phyloP scores from a whole-genome alignment of 1,140 invertebrate species.

The Stegodyphus dumicola region DNA sequence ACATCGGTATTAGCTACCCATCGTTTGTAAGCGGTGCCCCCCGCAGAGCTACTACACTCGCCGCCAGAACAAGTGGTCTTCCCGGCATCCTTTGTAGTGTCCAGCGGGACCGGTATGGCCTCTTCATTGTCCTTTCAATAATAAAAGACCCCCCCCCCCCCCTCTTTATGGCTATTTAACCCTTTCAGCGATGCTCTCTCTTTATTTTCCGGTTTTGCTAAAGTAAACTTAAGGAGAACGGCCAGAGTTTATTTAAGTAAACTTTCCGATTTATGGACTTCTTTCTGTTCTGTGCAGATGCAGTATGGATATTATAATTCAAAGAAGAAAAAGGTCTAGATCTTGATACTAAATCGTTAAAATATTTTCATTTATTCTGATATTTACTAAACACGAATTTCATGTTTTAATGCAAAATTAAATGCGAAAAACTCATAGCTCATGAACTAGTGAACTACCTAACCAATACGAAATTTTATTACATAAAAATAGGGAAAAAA shows the following conservation, averaged over 20 bases:
- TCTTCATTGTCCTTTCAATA: conserved; percentile 31
- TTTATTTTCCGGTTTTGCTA: conserved; percentile 9
- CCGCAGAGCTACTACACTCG: not conserved
- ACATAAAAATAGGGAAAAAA: no score
- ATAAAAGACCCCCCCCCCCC: not conserved
- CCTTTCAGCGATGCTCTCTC: conserved; percentile 24
- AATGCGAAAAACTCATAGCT: no score
- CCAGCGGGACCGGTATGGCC: not conserved
- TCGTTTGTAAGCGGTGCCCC: not conserved
- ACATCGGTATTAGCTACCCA: conserved; percentile 35
- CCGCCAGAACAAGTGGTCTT: conserved; percentile 11
- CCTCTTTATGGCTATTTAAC: conserved; percentile 13
- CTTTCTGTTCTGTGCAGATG: no score
- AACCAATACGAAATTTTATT: no score
- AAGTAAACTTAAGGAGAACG: conserved; percentile 18
- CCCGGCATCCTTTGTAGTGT: conserved; percentile 23
- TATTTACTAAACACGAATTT: no score
- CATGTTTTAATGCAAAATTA: no score
- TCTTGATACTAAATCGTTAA: no score
- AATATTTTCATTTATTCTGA: no score
- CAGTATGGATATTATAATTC: no score
- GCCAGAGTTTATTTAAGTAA: not conserved
- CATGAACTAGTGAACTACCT: no score
- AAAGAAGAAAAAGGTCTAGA: no score
- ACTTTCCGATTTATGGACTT: no score